Evolutionary conservation across 2,797 vertebrate species (phyloP).

Genomic region (Phalanger gymnotis): DNA sequence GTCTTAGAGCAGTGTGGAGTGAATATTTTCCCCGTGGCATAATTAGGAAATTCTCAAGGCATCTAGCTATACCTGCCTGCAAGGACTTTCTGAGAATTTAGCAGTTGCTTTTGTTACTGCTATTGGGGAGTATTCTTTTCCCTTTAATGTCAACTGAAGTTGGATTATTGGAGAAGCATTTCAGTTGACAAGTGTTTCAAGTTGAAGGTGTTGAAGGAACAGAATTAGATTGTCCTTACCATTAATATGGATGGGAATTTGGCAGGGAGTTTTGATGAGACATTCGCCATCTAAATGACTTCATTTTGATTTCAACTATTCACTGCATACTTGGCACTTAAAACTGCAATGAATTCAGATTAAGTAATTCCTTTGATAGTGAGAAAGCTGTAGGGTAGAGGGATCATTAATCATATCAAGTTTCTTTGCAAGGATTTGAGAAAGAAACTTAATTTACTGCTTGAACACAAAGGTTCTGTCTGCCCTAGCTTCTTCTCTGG

Average conservation of each 20-base stretch:
- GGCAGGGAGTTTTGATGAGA: slow-evolving; percentile 58
- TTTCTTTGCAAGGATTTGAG: slow-evolving; percentile 62
- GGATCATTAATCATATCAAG: slow-evolving; percentile 44
- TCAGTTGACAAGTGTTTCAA: slow-evolving; percentile 45
- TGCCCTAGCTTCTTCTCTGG: slow-evolving; percentile 33
- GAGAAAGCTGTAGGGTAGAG: slow-evolving; percentile 52
- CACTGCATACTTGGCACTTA: slow-evolving; percentile 65
- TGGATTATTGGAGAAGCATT: slow-evolving; percentile 13
- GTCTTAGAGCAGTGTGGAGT: rapidly evolving
- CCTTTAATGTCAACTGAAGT: slow-evolving; percentile 33
- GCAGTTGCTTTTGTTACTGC: slow-evolving; percentile 21
- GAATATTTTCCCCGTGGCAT: not conserved
- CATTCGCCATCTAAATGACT: slow-evolving; percentile 64
- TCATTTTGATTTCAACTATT: slow-evolving; percentile 71
- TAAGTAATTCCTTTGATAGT: slow-evolving; percentile 71
- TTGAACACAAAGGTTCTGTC: slow-evolving; percentile 14
- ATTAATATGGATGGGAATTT: slow-evolving; percentile 60
- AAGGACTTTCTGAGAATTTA: slow-evolving; percentile 18
- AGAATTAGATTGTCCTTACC: slow-evolving; percentile 2
- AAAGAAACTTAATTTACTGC: slow-evolving; percentile 7
- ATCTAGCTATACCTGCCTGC: not conserved
- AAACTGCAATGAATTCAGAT: slow-evolving; percentile 66
- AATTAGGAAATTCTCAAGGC: not conserved
- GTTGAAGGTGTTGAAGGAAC: slow-evolving; percentile 48
- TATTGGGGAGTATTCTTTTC: slow-evolving; percentile 57